Conservation (phyloP, 1,140 invertebrate species). For the Temnothorax nylanderi region DNA sequence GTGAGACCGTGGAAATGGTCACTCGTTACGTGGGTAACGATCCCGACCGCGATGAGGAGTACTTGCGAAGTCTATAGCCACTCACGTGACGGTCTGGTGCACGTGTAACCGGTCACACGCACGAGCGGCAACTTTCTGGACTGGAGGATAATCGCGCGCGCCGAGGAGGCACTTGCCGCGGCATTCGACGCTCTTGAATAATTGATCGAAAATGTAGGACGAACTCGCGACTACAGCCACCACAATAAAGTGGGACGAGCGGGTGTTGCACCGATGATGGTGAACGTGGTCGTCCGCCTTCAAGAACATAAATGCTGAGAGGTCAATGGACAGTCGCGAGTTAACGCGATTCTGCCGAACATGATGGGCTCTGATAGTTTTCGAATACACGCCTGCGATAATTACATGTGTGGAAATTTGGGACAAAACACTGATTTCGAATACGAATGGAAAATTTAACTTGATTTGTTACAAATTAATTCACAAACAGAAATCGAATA, state of each 20-base stretch:
- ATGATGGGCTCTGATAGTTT: slow-evolving; percentile 33
- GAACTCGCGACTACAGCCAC: slow-evolving; percentile 72
- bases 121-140: slow-evolving; percentile 45
- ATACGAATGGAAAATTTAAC: slow-evolving; percentile 4
- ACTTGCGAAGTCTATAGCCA: slow-evolving; percentile 54
- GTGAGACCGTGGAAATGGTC: slow-evolving; percentile 58
- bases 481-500: not conserved
- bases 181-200: slow-evolving; percentile 71
- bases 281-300: slow-evolving; percentile 38
- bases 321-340: slow-evolving; percentile 60
- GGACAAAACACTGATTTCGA: not conserved
- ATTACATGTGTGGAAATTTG: not conserved
- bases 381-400: not conserved
- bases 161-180: slow-evolving; percentile 12
- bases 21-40: slow-evolving; percentile 71
- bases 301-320: slow-evolving; percentile 27
- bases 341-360: slow-evolving; percentile 27
- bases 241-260: slow-evolving; percentile 62
- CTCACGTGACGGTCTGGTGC: slow-evolving; percentile 61
- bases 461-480: not conserved
- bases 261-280: slow-evolving; percentile 41
- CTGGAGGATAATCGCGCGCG: slow-evolving; percentile 26
- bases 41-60: slow-evolving; percentile 43
- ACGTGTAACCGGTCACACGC: slow-evolving; percentile 63
- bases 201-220: slow-evolving; percentile 77